A percentile compares a stretch with the other conserved stretches of the same genome.
Conservation (phyloP, 2,113 vertebrate species). For the Cyphomyrus plagiostoma region DNA sequence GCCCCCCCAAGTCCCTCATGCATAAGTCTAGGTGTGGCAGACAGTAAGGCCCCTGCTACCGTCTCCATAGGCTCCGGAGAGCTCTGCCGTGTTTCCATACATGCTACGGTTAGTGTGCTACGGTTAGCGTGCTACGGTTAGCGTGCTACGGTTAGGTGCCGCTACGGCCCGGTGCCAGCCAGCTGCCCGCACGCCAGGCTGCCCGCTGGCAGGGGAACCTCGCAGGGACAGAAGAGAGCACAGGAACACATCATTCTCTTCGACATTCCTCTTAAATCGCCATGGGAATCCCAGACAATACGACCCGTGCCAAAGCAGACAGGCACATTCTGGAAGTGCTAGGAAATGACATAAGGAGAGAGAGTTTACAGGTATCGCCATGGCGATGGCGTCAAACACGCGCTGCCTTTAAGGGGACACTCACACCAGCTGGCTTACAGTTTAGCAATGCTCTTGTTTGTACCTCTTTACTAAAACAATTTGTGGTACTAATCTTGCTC, state of each 20-base stretch:
- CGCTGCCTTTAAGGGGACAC: background rate
- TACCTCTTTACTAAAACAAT: background rate
- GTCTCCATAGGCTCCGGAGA: background rate
- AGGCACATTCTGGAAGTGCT: background rate
- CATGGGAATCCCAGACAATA: background rate
- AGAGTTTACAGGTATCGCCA: background rate
- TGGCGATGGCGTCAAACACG: background rate
- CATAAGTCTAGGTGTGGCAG: background rate
- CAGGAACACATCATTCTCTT: background rate
- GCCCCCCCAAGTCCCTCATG: background rate
- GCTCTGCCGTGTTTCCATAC: background rate
- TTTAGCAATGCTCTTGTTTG: background rate
- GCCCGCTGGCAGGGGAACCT: background rate
- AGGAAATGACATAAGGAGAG: background rate
- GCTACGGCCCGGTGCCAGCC: background rate
- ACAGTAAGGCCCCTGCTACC: background rate
- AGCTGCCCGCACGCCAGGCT: background rate
- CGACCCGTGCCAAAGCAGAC: background rate
- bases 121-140: background rate
- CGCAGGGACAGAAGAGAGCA: background rate
- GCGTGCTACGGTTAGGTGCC: background rate
- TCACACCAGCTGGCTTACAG: background rate
- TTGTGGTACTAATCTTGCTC: background rate
- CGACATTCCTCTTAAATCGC: background rate
- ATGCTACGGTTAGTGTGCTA: background rate